Evolutionary conservation across 2,888 invertebrate genomes (phyloP).

Genomic region (Automeris io): DNA sequence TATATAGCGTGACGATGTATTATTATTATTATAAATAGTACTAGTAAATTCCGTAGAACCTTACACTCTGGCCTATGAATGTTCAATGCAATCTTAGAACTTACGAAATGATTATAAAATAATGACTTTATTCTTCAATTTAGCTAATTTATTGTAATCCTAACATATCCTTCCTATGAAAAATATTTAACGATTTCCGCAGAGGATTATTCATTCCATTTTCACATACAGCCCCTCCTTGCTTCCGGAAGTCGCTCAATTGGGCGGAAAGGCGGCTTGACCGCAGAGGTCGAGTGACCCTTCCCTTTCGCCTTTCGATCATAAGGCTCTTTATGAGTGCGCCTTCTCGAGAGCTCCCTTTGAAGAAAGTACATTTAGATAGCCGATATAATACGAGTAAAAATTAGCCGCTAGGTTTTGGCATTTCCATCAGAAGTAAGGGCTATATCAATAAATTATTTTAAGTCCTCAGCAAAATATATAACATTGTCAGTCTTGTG

Average conservation of each 20-base stretch:
- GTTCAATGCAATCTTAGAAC: too few species aligned
- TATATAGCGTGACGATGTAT: too few species aligned
- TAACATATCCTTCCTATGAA: slow-evolving; percentile 4
- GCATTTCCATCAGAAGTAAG: too few species aligned
- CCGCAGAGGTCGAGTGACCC: slow-evolving; percentile 67
- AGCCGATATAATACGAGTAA: slow-evolving; percentile 4
- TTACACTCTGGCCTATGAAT: too few species aligned
- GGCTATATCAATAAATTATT: too few species aligned
- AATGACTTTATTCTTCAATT: too few species aligned
- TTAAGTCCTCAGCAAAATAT: too few species aligned
- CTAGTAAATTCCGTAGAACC: too few species aligned
- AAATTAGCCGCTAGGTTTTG: slow-evolving; percentile 3
- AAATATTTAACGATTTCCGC: slow-evolving; percentile 15
- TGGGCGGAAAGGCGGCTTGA: slow-evolving; percentile 65
- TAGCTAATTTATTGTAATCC: neutral
- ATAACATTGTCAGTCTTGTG: too few species aligned
- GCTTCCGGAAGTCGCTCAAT: slow-evolving; percentile 40
- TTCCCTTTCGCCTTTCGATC: slow-evolving; percentile 50
- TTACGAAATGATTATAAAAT: too few species aligned
- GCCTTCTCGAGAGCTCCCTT: slow-evolving; percentile 30
- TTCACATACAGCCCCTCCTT: slow-evolving; percentile 22
- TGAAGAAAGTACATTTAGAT: slow-evolving; percentile 18
- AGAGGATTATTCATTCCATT: slow-evolving; percentile 25
- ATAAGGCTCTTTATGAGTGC: slow-evolving; percentile 46
- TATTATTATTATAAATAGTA: too few species aligned